phyloP scores from a whole-genome alignment of 2,113 vertebrate genomes.

The Eleginops maclovinus region DNA sequence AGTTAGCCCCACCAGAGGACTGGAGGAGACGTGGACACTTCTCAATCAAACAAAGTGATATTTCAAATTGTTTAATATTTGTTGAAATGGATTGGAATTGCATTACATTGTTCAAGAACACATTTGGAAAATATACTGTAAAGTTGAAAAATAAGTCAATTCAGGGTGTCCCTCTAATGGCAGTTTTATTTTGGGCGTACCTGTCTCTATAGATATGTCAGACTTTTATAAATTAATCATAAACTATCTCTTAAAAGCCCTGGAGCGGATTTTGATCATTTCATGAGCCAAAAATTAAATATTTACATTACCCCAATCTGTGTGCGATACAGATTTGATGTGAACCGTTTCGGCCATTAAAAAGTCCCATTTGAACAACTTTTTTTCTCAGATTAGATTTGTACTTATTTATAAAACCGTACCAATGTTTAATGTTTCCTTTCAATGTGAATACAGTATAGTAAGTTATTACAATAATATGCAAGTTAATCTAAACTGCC shows the following conservation, averaged over 20 bases:
- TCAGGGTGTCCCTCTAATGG: constrained; percentile 13
- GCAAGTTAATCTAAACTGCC: neutral
- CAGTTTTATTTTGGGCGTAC: constrained; percentile 15
- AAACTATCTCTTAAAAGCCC: constrained; percentile 33
- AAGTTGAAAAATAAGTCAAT: constrained; percentile 24
- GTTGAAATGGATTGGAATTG: neutral
- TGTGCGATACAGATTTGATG: neutral
- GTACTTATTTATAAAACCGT: neutral
- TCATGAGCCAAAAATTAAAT: constrained; percentile 21
- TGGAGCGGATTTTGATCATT: constrained; percentile 7
- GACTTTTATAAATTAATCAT: constrained; percentile 44
- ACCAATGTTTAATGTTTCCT: neutral
- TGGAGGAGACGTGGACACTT: neutral
- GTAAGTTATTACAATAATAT: neutral
- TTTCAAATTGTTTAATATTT: neutral
- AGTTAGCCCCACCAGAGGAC: neutral
- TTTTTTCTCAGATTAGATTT: neutral
- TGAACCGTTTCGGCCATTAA: too few species aligned
- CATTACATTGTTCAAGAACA: neutral
- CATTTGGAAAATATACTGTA: too few species aligned
- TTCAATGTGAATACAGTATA: neutral
- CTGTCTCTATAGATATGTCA: constrained; percentile 53
- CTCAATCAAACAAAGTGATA: neutral
- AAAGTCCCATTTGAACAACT: neutral
- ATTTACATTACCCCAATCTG: neutral